These are phyloP conservation scores for Drosophila villosipedis DNA, from an alignment of 2,888 invertebrate species.

Conservation along the genomic window DNA sequence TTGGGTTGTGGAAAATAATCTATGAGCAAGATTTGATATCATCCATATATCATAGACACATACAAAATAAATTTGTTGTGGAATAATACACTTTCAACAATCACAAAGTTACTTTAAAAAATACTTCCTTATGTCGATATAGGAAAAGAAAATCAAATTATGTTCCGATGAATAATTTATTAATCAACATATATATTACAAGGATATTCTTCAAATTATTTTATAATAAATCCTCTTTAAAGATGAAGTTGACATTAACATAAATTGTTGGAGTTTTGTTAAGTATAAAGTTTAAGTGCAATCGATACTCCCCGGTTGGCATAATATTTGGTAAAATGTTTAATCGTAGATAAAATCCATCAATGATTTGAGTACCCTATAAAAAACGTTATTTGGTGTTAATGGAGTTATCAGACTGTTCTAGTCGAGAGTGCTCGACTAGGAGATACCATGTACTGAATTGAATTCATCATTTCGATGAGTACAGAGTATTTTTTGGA, in stretches of 20 bases:
- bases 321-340: accelerated
- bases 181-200: neutral
- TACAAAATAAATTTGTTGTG: too few species aligned
- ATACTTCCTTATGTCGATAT: too few species aligned
- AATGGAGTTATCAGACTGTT: too few species aligned
- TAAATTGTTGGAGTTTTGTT: accelerated
- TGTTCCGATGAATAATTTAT: neutral
- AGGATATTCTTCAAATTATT: neutral
- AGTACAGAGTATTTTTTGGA: too few species aligned
- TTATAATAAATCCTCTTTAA: neutral
- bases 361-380: too few species aligned
- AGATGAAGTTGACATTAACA: accelerated
- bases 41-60: too few species aligned
- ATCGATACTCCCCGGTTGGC: neutral
- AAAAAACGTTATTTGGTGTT: too few species aligned
- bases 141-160: neutral
- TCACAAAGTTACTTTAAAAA: too few species aligned
- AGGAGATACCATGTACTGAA: too few species aligned
- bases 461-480: too few species aligned
- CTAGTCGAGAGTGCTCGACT: too few species aligned
- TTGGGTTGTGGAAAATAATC: neutral
- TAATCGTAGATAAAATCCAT: neutral
- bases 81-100: too few species aligned
- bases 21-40: neutral
- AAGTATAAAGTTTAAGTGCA: neutral